phyloP scores from a whole-genome alignment of 2,797 vertebrate species.

The Rhinella marina region DNA sequence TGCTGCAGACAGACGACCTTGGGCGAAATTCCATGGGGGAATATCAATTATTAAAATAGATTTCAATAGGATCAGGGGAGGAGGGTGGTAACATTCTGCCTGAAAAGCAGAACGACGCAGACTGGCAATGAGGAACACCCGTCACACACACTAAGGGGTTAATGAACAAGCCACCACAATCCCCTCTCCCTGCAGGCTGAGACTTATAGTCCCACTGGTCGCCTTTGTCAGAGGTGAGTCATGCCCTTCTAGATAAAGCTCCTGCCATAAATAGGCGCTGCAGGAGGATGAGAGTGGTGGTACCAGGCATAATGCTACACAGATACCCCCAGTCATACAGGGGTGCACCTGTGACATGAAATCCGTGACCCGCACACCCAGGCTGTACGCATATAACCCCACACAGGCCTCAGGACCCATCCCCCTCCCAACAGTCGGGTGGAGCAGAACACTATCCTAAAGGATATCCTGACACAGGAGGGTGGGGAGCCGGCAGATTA shows the following conservation, averaged over 20 bases:
- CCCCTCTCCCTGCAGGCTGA: not conserved
- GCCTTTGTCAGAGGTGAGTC: not conserved
- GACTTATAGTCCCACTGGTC: not conserved
- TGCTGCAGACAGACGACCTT: not conserved
- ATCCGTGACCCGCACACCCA: not conserved
- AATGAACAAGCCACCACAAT: not conserved
- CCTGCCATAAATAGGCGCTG: not conserved
- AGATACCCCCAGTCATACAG: not conserved
- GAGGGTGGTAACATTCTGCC: not conserved
- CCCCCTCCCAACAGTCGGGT: not conserved
- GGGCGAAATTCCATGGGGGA: not conserved
- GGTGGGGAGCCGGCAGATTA: not conserved
- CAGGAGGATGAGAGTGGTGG: too few species aligned
- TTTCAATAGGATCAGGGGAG: not conserved
- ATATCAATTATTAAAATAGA: slow-evolving; percentile 17
- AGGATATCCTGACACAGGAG: slow-evolving; percentile 46
- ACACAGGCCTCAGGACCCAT: not conserved
- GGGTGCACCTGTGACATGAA: not conserved
- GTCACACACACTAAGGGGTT: not conserved
- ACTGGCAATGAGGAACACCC: too few species aligned
- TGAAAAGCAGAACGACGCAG: not conserved
- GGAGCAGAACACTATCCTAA: slow-evolving; percentile 24
- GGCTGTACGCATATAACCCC: not conserved
- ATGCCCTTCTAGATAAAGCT: not conserved
- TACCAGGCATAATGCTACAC: not conserved